These are phyloP conservation scores for Globicephala melas DNA, from an alignment of 2,113 vertebrate genomes.

Conservation along the genomic window DNA sequence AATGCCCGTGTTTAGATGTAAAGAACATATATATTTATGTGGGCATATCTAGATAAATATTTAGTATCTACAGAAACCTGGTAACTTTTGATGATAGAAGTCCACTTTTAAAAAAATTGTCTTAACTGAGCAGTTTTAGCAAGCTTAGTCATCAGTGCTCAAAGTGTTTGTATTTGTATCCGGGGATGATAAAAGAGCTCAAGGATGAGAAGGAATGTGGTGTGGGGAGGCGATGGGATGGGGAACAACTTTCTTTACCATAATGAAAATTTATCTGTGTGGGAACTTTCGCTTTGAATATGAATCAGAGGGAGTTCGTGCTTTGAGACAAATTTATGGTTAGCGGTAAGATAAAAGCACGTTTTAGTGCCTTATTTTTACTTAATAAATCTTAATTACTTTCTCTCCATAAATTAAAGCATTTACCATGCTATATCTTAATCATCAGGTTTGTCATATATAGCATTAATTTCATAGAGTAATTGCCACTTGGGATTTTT, in stretches of 20 bases:
- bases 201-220: background rate
- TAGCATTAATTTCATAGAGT: constrained; percentile 44
- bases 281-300: constrained; percentile 54
- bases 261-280: constrained; percentile 50
- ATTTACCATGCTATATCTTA: constrained; percentile 54
- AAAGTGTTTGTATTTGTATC: constrained; percentile 33
- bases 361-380: constrained; percentile 64
- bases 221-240: background rate
- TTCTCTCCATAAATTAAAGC: constrained; percentile 63
- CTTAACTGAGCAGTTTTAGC: background rate
- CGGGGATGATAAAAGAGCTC: background rate
- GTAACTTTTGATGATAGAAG: background rate
- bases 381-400: constrained; percentile 73
- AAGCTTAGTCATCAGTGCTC: background rate
- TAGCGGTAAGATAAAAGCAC: constrained; percentile 53
- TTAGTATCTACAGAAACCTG: background rate
- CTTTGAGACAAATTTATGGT: constrained; percentile 70
- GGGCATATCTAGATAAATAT: background rate
- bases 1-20: background rate
- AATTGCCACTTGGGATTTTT: constrained; percentile 44
- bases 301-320: constrained; percentile 44
- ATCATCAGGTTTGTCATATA: constrained; percentile 52
- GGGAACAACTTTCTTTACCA: background rate
- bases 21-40: background rate
- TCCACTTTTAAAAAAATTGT: background rate